Evolutionary conservation across 2,888 invertebrate genomes (phyloP).

Genomic region (Drosophila niveifrons): DNA sequence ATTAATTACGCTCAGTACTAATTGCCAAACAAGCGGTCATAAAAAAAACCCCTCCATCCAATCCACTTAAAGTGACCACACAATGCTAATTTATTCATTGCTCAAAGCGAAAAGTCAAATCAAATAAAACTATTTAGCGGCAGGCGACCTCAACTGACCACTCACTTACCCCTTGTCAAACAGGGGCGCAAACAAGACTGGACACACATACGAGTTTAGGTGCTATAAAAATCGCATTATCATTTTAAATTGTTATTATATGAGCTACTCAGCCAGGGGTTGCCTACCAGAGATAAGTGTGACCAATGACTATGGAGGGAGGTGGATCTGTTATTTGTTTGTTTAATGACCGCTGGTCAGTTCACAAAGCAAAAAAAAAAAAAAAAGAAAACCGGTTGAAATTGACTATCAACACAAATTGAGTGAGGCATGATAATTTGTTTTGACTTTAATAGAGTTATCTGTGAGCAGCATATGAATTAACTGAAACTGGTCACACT

Average conservation of each 20-base stretch:
- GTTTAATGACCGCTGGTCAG: conserved; percentile 57
- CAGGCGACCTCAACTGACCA: conserved; percentile 66
- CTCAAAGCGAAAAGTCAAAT: conserved; percentile 72
- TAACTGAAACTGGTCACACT: conserved; percentile 27
- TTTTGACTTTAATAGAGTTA: neutral
- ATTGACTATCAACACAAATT: conserved; percentile 11
- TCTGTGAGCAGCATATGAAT: neutral
- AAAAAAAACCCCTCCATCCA: conserved; percentile 30
- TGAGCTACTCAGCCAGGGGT: conserved; percentile 29
- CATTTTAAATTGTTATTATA: conserved; percentile 63
- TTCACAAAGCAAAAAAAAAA: neutral
- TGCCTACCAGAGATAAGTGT: conserved; percentile 18
- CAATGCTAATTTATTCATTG: conserved; percentile 79
- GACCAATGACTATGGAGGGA: conserved; percentile 8
- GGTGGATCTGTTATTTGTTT: conserved; percentile 34
- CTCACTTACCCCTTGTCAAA: conserved; percentile 46
- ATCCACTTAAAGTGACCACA: conserved; percentile 17
- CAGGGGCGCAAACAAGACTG: conserved; percentile 53
- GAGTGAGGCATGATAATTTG: conserved; percentile 34
- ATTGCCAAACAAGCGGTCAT: conserved; percentile 55
- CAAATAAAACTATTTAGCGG: conserved; percentile 68
- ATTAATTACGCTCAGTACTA: conserved; percentile 67
- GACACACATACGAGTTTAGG: conserved; percentile 28
- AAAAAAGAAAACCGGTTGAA: conserved; percentile 33
- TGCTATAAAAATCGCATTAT: conserved; percentile 69